These are phyloP conservation scores for Actenoides hombroni DNA, from an alignment of 2,113 vertebrate genomes.

Conservation along the genomic window DNA sequence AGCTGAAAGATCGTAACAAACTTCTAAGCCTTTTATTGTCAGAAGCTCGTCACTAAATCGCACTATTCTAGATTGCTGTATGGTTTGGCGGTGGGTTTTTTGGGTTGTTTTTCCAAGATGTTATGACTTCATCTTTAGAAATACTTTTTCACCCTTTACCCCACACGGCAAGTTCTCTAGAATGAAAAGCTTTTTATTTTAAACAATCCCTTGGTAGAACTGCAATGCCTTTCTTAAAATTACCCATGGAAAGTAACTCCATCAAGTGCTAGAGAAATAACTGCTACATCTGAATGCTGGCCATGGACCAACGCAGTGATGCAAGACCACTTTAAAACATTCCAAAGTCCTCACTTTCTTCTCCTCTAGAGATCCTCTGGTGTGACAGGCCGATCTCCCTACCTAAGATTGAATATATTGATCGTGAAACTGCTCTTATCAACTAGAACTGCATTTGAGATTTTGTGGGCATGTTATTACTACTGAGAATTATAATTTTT, in stretches of 20 bases:
- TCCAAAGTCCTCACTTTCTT: background rate
- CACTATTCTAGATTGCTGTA: background rate
- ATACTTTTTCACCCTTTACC: background rate
- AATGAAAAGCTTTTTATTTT: background rate
- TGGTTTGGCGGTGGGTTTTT: background rate
- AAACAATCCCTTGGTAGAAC: background rate
- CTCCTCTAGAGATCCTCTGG: slow-evolving; percentile 62
- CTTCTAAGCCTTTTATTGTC: background rate
- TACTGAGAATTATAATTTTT: slow-evolving; percentile 35
- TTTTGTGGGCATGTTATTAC: slow-evolving; percentile 45
- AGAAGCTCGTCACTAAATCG: background rate
- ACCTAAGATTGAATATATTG: slow-evolving; percentile 73
- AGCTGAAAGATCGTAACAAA: background rate
- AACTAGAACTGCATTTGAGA: slow-evolving; percentile 35
- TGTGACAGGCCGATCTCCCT: slow-evolving; percentile 68
- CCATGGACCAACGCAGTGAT: background rate
- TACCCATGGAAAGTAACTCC: background rate
- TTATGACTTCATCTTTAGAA: background rate
- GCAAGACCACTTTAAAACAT: slow-evolving; percentile 10
- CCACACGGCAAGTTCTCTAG: background rate
- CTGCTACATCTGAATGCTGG: background rate
- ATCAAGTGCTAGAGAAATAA: background rate
- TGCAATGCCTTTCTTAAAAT: background rate
- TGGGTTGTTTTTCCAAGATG: background rate
- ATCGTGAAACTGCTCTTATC: slow-evolving; percentile 69